These are phyloP conservation scores for Carposina sasakii DNA, from an alignment of 1,140 invertebrate genomes.

Conservation along the genomic window DNA sequence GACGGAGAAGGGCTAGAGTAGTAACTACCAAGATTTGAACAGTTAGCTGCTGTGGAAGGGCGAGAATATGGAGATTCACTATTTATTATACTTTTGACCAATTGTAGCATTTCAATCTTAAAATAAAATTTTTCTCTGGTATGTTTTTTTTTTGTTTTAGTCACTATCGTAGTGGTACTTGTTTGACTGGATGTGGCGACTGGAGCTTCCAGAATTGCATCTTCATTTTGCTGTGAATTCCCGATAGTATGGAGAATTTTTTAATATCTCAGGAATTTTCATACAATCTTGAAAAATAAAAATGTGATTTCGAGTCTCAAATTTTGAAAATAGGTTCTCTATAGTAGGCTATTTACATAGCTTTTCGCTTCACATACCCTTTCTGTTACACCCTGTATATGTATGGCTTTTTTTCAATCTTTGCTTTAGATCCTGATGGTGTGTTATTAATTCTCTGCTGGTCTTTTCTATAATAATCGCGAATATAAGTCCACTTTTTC, in stretches of 20 bases:
- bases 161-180: neutral
- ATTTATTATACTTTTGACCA: conserved; percentile 10
- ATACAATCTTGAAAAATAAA: conserved; percentile 7
- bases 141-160: conserved; percentile 5
- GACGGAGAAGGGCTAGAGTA: too few relatives aligned
- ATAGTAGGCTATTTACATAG: too few relatives aligned
- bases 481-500: conserved; percentile 10
- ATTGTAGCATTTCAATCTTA: conserved; percentile 13
- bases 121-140: conserved; percentile 11
- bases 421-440: conserved; percentile 11
- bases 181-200: neutral
- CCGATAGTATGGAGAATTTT: conserved; percentile 1
- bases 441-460: conserved; percentile 7
- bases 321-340: neutral
- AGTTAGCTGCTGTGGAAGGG: too few relatives aligned
- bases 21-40: too few relatives aligned
- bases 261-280: conserved; percentile 4
- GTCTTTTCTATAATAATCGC: conserved; percentile 12
- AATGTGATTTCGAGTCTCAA: neutral
- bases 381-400: too few relatives aligned
- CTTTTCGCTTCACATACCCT: too few relatives aligned
- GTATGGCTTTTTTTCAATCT: conserved; percentile 9
- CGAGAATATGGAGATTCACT: conserved; percentile 8
- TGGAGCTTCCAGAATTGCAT: conserved; percentile 7
- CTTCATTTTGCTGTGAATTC: conserved; percentile 9